Base-by-base conservation (phyloP, 2,113 vertebrate genomes). In the Apteryx owenii region DNA sequence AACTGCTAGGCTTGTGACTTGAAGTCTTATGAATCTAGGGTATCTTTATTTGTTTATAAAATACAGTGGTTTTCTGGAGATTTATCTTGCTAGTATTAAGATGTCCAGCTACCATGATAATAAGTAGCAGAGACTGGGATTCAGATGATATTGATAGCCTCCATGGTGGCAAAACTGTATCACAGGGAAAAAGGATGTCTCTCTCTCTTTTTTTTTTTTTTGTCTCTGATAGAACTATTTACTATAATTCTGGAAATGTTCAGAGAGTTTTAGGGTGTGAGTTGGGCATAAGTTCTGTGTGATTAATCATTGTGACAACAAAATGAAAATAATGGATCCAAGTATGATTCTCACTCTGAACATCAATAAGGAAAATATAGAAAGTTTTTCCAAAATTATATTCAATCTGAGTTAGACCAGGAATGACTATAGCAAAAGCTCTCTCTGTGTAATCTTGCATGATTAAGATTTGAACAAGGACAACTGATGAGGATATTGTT, bases 391-490 rank as follows among this genome's bases (percentile, higher is more conserved):
- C 87, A 95, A 93, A 96, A 71, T 95, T 42, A n/a, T 62, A 22
- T 85, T 78, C 76, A 56, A 53, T 93, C 83, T 92, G 88, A 97
- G 93, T 96, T 95, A 89, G 72, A 93, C 87, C 64, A 73, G 51
- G 64, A 89, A 31, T 72, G 62, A 79, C 66, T 87, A 23, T 75
- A 97, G 94, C 95, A 94, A 95, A 88, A 94, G 82, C 19, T 8
- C 3, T 10, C 61, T 94, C 72, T 84, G 50, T 93, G 80, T 92
- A 94, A 97, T 96, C 95, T 96, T 95, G 42, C 33, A 38, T 94
- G 80, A 96, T 94, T 97, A 95, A 88, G 62, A 72, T 93, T 94
- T 89, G 87, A 95, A 97, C 84, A 97, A 96, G 83, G 91, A 80
- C 33, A 94, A 84, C 83, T 97, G 94, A 98, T 95, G 92, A 96